Conservation (phyloP, 1,140 invertebrate genomes). For the Atta texana region DNA sequence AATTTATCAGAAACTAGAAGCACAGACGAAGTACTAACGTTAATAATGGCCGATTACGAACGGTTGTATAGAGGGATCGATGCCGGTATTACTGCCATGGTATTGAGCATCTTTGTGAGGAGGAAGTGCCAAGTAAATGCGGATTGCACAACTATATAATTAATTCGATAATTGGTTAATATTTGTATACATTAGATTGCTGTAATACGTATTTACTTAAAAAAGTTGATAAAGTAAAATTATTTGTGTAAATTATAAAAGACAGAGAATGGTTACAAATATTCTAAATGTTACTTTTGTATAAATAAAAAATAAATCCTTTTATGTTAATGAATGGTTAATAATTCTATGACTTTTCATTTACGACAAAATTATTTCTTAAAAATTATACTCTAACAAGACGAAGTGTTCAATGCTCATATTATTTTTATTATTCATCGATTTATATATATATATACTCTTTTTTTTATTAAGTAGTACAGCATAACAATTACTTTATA, state of each 20-base stretch:
- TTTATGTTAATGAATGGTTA: neutral
- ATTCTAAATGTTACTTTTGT: neutral
- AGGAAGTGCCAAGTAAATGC: constrained; percentile 27
- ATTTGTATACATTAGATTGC: neutral
- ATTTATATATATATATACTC: neutral
- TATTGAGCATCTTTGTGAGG: constrained; percentile 24
- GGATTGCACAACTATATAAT: neutral
- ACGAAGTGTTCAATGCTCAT: neutral
- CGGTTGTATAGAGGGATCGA: constrained; percentile 19
- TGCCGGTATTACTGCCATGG: constrained; percentile 19
- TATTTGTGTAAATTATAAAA: neutral
- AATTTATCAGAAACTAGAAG: constrained; percentile 28
- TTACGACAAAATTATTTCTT: neutral
- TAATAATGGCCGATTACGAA: constrained; percentile 40
- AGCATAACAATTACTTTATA: no score
- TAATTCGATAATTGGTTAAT: constrained; percentile 25
- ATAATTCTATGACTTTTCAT: neutral
- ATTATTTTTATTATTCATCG: neutral
- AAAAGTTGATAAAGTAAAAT: neutral
- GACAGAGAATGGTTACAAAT: neutral
- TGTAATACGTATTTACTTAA: neutral
- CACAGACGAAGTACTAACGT: constrained; percentile 34
- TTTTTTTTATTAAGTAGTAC: neutral
- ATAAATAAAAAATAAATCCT: neutral
- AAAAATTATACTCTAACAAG: neutral